Base-by-base conservation (phyloP, 2,888 invertebrate species). In the Panorpa germanica region DNA sequence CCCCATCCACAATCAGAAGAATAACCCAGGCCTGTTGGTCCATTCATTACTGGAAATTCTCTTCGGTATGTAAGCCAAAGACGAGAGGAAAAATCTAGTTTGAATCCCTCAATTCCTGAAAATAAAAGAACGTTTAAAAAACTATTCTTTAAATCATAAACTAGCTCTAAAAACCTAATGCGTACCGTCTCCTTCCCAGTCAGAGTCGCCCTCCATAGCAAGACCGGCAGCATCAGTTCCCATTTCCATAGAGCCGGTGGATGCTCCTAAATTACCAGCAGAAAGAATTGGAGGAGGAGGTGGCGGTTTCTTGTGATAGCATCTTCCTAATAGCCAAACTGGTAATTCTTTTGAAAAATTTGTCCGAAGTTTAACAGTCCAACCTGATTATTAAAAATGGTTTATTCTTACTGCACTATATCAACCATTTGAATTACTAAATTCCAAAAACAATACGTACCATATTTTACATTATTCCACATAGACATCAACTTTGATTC, bases 1-100 rank as follows among this genome's bases (percentile, higher is more conserved):
- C 91, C 90, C 91, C 91, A 91, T 4, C 91, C 91, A 53, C 86
- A 86, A 50, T 91, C 91, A 4, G 85, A 76, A 2, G 82, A 86
- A 41, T 77, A 74, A 36, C 50, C n/a, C n/a, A n/a, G n/a, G n/a
- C n/a, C n/a, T 36, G 67, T 70, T 2, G 85, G 80, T 12, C 80
- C 81, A 45, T 71, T 66, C 52, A 88, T 64, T 6, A 65, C 65
- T 5, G 81, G 81, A 50, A 90, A 88, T 53, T 85, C 85, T 41
- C 80, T 63, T 34, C 86, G 62, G 47, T 86, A 86, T 3, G 85
- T 85, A 57, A 86, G 68, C 88, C 86, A 88, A 28, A 88, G 51
- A 41, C 75, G 69, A 41, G 81, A 83, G 6, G 68, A 63, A 45
- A 86, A 88, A 48, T 88, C 88, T 29, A 68, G 65, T 45, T 77